phyloP scores from a whole-genome alignment of 2,797 vertebrate species.

The Phoxinus dragarum region DNA sequence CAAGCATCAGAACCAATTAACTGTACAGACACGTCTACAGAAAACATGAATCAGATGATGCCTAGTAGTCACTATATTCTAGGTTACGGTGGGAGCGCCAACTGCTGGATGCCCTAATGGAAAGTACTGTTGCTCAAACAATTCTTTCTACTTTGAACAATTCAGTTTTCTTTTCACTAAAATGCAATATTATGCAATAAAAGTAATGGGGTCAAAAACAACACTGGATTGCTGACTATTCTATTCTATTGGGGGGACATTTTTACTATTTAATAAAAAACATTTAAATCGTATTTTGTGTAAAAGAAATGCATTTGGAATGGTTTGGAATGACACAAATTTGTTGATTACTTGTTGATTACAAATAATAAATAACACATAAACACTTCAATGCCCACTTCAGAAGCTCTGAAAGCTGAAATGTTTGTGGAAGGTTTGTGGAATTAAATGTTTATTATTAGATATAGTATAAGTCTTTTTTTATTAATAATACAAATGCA shows the following conservation, averaged over 20 bases:
- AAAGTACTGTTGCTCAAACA: background rate
- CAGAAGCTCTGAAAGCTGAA: too few relatives aligned
- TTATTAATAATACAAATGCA: too few relatives aligned
- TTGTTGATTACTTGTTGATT: too few relatives aligned
- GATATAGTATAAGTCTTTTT: too few relatives aligned
- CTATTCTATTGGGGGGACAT: background rate
- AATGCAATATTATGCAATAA: background rate
- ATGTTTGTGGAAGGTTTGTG: too few relatives aligned
- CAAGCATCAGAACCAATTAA: slow-evolving; percentile 6
- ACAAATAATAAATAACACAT: too few relatives aligned
- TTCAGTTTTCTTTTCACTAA: background rate
- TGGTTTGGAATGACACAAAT: too few relatives aligned
- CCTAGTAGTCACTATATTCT: background rate
- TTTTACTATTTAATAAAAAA: too few relatives aligned
- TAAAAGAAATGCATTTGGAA: too few relatives aligned
- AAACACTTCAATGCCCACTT: too few relatives aligned
- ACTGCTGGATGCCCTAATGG: background rate
- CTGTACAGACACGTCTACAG: background rate
- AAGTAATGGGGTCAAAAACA: background rate
- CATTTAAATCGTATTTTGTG: too few relatives aligned
- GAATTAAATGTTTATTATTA: too few relatives aligned
- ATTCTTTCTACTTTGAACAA: background rate
- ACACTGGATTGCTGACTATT: background rate
- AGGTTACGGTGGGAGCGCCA: background rate
- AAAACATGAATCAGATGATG: background rate